Evolutionary conservation across 2,113 vertebrate genomes (phyloP).

Genomic region (Salminus brasiliensis): DNA sequence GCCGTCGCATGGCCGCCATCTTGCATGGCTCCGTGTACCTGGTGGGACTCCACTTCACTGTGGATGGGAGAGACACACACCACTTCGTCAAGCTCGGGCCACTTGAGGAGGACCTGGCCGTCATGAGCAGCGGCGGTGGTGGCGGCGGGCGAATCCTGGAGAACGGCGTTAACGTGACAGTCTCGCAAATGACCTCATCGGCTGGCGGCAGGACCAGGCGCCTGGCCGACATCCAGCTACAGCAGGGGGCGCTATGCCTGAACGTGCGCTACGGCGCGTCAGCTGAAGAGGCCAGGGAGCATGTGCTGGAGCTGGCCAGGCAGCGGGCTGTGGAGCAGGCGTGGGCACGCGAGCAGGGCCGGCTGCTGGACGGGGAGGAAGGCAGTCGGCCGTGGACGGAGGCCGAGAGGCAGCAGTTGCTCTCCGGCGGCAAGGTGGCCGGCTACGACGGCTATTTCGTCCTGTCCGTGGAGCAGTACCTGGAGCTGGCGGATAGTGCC

Average conservation of each 20-base stretch:
- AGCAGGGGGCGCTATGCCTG: conserved; percentile 89
- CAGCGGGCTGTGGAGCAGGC: conserved; percentile 88
- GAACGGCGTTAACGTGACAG: conserved; percentile 92
- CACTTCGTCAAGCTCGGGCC: conserved; percentile 95
- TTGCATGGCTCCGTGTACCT: conserved; percentile 89
- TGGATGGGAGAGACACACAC: conserved; percentile 91
- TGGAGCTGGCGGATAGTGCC: conserved; percentile 97
- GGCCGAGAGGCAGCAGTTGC: conserved; percentile 90
- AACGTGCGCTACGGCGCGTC: conserved; percentile 93
- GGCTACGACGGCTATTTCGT: conserved; percentile 97
- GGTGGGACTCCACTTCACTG: conserved; percentile 89
- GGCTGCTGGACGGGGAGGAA: conserved; percentile 85
- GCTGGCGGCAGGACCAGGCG: conserved; percentile 91
- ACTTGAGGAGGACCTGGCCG: conserved; percentile 89
- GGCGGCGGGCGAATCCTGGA: conserved; percentile 82
- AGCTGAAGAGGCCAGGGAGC: conserved; percentile 88
- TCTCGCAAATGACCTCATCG: conserved; percentile 93
- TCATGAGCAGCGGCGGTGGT: conserved; percentile 76
- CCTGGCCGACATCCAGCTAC: conserved; percentile 96
- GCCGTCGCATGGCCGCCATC: conserved; percentile 90
- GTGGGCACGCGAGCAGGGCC: conserved; percentile 87
- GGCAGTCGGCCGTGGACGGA: conserved; percentile 91
- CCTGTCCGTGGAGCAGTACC: conserved; percentile 93
- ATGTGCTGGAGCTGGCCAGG: conserved; percentile 88
- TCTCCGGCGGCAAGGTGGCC: conserved; percentile 85